Evolutionary conservation across 2,888 invertebrate genomes (phyloP).

Genomic region (Hypolimnas misippus): DNA sequence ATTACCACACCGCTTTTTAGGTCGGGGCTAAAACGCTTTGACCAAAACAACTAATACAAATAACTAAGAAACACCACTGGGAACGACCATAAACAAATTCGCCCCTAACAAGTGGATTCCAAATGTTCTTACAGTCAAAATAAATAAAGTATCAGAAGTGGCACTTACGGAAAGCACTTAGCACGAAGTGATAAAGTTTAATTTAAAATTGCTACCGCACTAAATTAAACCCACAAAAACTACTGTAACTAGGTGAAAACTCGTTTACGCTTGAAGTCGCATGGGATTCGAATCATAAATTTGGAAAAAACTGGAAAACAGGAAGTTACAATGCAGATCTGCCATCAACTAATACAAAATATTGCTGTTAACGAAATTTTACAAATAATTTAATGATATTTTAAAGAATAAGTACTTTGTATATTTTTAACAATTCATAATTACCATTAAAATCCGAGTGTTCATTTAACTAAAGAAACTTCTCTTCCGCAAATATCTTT

Average conservation of each 20-base stretch:
- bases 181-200: constrained; percentile 44
- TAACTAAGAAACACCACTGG: background rate
- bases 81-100: background rate
- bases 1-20: too few species aligned
- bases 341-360: constrained; percentile 19
- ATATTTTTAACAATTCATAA: too few species aligned
- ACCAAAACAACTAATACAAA: background rate
- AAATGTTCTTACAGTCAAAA: constrained; percentile 19
- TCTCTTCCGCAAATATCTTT: too few species aligned
- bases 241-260: constrained; percentile 60
- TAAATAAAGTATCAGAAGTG: constrained; percentile 31
- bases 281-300: constrained; percentile 62
- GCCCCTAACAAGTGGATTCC: constrained; percentile 28
- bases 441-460: too few species aligned
- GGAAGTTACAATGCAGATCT: constrained; percentile 46
- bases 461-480: too few species aligned
- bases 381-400: too few species aligned
- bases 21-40: background rate
- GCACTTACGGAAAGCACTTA: constrained; percentile 43
- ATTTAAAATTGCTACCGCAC: constrained; percentile 45
- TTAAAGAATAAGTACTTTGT: too few species aligned
- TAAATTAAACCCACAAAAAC: constrained; percentile 53
- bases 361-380: background rate
- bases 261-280: constrained; percentile 58
- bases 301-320: constrained; percentile 58